phyloP scores from a whole-genome alignment of 2,888 invertebrate species.

The Barypeithes pellucidus region DNA sequence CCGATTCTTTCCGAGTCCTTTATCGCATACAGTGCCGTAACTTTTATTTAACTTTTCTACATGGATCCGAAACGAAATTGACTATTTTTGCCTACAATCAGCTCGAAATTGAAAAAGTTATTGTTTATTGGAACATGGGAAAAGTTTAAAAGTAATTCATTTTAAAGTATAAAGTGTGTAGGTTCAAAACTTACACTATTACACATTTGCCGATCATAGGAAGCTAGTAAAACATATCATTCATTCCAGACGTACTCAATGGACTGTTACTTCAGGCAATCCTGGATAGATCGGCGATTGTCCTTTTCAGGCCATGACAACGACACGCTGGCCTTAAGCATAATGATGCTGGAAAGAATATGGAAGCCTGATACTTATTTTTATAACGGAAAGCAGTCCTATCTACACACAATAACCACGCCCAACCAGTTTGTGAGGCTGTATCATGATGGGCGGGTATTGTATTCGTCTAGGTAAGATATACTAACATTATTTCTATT shows the following conservation, averaged over 20 bases:
- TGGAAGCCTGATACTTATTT: constrained; percentile 97
- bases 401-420: constrained; percentile 90
- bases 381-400: constrained; percentile 87
- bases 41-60: constrained; percentile 12
- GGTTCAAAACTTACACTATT: too few species aligned
- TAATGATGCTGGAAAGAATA: constrained; percentile 94
- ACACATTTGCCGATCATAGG: too few species aligned
- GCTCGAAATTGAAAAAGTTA: constrained; percentile 7
- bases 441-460: constrained; percentile 90
- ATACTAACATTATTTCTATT: neutral
- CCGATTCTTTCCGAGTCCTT: neutral
- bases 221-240: too few species aligned
- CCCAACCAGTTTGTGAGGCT: constrained; percentile 94
- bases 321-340: constrained; percentile 87
- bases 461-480: constrained; percentile 78
- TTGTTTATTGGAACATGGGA: neutral
- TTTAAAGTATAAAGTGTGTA: too few species aligned
- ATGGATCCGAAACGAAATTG: constrained; percentile 3
- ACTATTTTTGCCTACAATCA: constrained; percentile 5
- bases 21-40: constrained; percentile 1
- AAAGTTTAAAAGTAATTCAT: constrained; percentile 6
- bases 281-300: constrained; percentile 91
- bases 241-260: constrained; percentile 87
- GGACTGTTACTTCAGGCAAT: constrained; percentile 95
- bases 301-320: constrained; percentile 89